Base-by-base conservation (phyloP, 2,113 vertebrate species). In the Bambusicola thoracicus region DNA sequence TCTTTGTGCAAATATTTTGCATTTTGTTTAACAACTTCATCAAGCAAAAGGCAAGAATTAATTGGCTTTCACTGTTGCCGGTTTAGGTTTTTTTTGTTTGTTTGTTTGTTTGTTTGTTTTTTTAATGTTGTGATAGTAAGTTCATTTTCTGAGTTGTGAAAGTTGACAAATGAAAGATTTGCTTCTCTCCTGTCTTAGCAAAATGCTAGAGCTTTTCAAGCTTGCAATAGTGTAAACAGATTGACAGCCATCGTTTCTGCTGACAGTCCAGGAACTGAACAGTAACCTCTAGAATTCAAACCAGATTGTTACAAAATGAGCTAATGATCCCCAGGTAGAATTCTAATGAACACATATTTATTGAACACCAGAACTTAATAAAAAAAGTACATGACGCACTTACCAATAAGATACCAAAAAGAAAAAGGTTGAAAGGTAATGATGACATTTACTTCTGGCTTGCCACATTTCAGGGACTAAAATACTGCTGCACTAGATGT, bases 321-420 rank as follows among this genome's bases (percentile, higher is more conserved):
- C 36, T 80, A 34, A 30, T 30, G 53, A n/a, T 86, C 51, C 68
- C 59, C 65, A 34, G 84, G 77, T 6, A 11, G 51, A 43, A 18
- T 53, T 58, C 55, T 58, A 53, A 81, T 3, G 15, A 77, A 3
- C 1, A 0, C 22, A 15, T 7, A 0, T 21, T 65, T 38, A 34
- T 22, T 6, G 70, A 76, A 18, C 29, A 27, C 46, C 81, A 67
- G 63, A 22, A 43, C 41, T 84, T 44, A 4, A 16, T 25, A 13
- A 83, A 41, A 41, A 58, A 76, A 13, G 18, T 1, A 5, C 1
- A 22, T 17, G 58, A 38, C 34, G 43, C 61, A 2, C 16, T 38
- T 56, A 56, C 30, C 30, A 44, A 29, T 0, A 4, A 44, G 70
- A 77, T 68, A 82, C 17, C 24, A 69, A 53, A 14, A 34, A 30